Percentiles rank a stretch among this genome's conserved stretches.
Conservation (phyloP, 1,140 invertebrate species). For the Drosophila hydei region DNA sequence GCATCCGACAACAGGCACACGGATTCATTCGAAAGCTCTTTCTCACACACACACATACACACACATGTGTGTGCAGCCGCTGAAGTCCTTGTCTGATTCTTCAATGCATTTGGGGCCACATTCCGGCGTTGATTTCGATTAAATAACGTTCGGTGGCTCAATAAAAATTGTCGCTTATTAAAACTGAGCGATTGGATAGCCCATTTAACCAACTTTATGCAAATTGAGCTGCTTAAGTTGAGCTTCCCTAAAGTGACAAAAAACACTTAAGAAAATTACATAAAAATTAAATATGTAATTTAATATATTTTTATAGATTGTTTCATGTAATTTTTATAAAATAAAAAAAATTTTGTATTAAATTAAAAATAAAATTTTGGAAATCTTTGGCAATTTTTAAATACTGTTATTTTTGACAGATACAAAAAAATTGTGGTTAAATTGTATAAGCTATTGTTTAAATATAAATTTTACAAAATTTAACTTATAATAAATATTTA, state of each 20-base stretch:
- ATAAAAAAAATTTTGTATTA: no score
- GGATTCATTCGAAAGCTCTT: slow-evolving; percentile 6
- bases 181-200: slow-evolving; percentile 2
- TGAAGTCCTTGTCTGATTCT: slow-evolving; percentile 24
- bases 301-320: no score
- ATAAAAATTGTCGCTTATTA: slow-evolving; percentile 31
- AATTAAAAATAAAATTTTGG: no score
- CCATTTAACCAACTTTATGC: slow-evolving; percentile 16
- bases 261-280: background rate
- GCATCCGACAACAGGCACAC: slow-evolving; percentile 30
- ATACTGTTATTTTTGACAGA: no score
- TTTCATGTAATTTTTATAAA: no score
- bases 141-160: slow-evolving; percentile 5
- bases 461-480: no score
- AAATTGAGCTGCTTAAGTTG: background rate
- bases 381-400: no score
- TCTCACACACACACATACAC: background rate
- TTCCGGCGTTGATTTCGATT: slow-evolving; percentile 20
- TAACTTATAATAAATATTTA: no score
- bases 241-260: no score
- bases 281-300: no score
- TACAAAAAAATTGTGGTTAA: no score
- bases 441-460: no score
- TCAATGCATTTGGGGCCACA: slow-evolving; percentile 15
- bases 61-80: slow-evolving; percentile 3